Evolutionary conservation across 2,888 invertebrate genomes (phyloP).

Genomic region (Eurois occulta): DNA sequence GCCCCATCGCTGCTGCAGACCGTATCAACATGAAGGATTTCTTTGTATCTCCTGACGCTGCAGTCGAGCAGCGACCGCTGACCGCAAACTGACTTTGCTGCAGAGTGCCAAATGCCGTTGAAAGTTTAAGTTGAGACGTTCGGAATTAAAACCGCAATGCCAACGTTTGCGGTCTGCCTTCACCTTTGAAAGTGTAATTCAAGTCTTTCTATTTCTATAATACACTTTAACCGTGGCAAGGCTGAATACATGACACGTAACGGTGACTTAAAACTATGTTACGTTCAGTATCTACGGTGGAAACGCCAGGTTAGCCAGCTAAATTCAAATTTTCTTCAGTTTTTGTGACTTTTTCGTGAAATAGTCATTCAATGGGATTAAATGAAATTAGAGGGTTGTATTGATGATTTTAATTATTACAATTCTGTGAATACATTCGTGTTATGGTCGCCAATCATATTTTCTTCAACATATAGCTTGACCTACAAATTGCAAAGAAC

Average conservation of each 20-base stretch:
- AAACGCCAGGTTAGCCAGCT: too few relatives aligned
- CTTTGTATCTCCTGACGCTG: background rate
- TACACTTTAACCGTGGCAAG: background rate
- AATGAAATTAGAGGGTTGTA: too few relatives aligned
- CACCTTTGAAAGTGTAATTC: background rate
- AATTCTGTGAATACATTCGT: too few relatives aligned
- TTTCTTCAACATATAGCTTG: too few relatives aligned
- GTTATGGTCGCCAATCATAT: too few relatives aligned
- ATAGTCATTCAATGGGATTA: too few relatives aligned
- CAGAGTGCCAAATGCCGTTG: background rate
- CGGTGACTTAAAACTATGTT: background rate
- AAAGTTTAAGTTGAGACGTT: background rate
- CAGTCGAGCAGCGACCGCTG: too few relatives aligned
- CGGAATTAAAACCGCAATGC: background rate
- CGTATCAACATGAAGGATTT: background rate
- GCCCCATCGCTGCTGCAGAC: background rate
- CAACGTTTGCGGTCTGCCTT: too few relatives aligned
- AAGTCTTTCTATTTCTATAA: background rate
- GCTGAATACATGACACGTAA: background rate
- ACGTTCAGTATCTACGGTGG: background rate
- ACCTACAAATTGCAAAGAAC: too few relatives aligned
- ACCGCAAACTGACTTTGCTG: background rate
- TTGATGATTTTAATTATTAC: too few relatives aligned
- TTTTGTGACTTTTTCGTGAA: too few relatives aligned
- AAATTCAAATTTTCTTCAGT: too few relatives aligned